These are phyloP conservation scores for Alces alces DNA, from an alignment of 2,113 vertebrate species.

Conservation along the genomic window DNA sequence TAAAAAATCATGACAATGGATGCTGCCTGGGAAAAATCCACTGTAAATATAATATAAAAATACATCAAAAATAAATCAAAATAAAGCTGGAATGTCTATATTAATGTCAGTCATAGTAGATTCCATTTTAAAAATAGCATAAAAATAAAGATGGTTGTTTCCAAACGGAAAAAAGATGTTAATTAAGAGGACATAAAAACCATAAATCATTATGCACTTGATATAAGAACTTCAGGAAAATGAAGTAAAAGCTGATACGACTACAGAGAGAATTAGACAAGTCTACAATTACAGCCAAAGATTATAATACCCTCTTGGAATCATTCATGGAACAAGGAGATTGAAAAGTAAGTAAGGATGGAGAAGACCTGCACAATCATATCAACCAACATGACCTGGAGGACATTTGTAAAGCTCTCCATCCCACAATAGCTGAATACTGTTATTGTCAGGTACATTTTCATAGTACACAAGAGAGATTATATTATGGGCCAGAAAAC, in stretches of 20 bases:
- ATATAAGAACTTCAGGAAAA: background rate
- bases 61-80: background rate
- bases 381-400: background rate
- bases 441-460: background rate
- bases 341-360: background rate
- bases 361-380: background rate
- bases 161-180: background rate
- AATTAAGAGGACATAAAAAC: background rate
- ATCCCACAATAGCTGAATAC: background rate
- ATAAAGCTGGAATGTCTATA: background rate
- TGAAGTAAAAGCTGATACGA: background rate
- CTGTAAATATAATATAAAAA: background rate
- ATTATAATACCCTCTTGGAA: background rate
- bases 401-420: background rate
- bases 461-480: background rate
- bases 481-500: background rate
- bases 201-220: background rate
- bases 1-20: background rate
- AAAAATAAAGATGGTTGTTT: background rate
- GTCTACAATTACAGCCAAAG: background rate
- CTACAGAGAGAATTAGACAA: background rate
- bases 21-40: background rate
- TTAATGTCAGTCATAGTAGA: background rate
- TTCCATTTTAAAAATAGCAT: background rate
- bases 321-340: background rate